These are phyloP conservation scores for Petromus typicus DNA, from an alignment of 2,113 vertebrate genomes.

Conservation along the genomic window DNA sequence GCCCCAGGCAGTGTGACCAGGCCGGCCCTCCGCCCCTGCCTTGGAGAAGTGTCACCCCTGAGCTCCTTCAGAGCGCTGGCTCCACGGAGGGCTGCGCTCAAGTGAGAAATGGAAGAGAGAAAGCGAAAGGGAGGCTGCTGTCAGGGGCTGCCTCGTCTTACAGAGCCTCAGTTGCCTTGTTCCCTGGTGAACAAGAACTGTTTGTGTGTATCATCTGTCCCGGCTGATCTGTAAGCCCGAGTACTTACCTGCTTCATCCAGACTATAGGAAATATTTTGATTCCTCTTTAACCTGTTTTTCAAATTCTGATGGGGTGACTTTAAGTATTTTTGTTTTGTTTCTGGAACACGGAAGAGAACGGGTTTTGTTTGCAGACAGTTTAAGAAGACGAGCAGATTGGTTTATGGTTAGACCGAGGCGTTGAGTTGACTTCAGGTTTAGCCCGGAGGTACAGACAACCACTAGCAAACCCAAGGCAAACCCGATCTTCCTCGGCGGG, in stretches of 20 bases:
- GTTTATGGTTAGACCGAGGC: constrained; percentile 70
- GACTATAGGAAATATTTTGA: constrained; percentile 54
- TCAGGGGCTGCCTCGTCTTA: background rate
- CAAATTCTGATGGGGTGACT: constrained; percentile 40
- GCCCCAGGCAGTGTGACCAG: constrained; percentile 42
- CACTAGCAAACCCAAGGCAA: background rate
- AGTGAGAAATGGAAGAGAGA: background rate
- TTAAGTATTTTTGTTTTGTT: constrained; percentile 72
- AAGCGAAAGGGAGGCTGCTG: background rate
- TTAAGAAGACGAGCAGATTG: constrained; percentile 75
- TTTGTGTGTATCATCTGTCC: background rate
- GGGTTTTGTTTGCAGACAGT: constrained; percentile 72
- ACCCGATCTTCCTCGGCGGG: constrained; percentile 40
- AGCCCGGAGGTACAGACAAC: constrained; percentile 35
- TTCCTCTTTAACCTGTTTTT: constrained; percentile 46
- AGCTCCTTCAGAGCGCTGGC: background rate
- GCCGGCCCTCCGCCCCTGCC: background rate
- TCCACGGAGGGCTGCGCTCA: background rate
- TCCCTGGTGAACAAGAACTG: constrained; percentile 46
- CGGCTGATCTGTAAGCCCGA: constrained; percentile 36
- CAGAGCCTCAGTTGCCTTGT: background rate
- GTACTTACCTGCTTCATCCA: constrained; percentile 49
- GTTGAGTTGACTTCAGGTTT: constrained; percentile 62
- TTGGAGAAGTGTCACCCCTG: constrained; percentile 32
- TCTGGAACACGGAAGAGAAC: constrained; percentile 56